Evolutionary conservation across 2,113 vertebrate genomes (phyloP).

Genomic region (Rhineura floridana): DNA sequence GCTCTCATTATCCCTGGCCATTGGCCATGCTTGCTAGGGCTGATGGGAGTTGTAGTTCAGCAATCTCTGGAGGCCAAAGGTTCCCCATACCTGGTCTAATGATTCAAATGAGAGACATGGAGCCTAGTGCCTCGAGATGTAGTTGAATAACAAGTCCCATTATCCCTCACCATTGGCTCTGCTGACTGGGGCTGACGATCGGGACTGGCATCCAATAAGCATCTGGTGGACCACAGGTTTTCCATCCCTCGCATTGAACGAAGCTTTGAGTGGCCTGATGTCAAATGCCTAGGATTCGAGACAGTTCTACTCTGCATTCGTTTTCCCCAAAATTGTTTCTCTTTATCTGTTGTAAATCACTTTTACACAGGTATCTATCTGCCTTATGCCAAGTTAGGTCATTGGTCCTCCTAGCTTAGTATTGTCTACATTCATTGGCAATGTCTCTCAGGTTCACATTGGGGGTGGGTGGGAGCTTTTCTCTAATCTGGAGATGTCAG

Average conservation of each 20-base stretch:
- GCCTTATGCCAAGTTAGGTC: not conserved
- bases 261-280: not conserved
- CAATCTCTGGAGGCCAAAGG: too few species aligned
- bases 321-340: not conserved
- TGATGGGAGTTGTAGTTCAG: too few species aligned
- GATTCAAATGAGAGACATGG: too few species aligned
- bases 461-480: not conserved
- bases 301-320: not conserved
- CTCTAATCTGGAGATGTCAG: too few species aligned
- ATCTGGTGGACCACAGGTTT: not conserved
- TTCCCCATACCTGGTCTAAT: too few species aligned
- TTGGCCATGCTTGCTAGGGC: too few species aligned
- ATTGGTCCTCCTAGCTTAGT: not conserved
- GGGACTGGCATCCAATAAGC: not conserved
- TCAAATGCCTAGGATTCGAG: not conserved
- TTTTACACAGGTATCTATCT: not conserved
- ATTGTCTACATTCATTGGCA: too few species aligned
- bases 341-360: not conserved
- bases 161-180: not conserved
- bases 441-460: too few species aligned
- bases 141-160: too few species aligned
- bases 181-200: not conserved
- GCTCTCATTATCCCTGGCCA: too few species aligned
- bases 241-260: not conserved
- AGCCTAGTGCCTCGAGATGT: too few species aligned